Conservation (phyloP, 2,888 invertebrate species). For the Monopis laevigella region DNA sequence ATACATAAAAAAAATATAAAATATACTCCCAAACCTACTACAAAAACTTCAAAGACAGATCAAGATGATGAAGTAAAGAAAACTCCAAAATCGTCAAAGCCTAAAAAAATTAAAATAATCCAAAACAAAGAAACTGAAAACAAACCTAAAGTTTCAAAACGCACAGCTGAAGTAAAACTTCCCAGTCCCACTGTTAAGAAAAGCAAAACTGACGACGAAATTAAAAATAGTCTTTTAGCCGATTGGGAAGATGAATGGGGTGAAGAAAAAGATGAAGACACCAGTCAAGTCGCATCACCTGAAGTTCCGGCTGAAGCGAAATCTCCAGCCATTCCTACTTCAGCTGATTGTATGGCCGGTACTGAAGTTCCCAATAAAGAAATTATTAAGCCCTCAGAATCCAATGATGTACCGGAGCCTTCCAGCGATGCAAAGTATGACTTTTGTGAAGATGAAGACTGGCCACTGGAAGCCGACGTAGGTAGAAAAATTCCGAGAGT, state of each 20-base stretch:
- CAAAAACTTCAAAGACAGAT: constrained; percentile 26
- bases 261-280: constrained; percentile 46
- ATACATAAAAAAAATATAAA: constrained; percentile 36
- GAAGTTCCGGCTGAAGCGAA: constrained; percentile 21
- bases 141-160: constrained; percentile 43
- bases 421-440: constrained; percentile 77
- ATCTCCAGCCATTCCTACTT: constrained; percentile 43
- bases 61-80: background rate
- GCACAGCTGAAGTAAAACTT: constrained; percentile 37
- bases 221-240: constrained; percentile 75
- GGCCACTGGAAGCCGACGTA: constrained; percentile 60
- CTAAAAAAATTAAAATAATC: constrained; percentile 38
- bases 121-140: constrained; percentile 40
- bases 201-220: constrained; percentile 68
- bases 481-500: constrained; percentile 75
- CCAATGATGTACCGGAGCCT: constrained; percentile 49
- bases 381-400: constrained; percentile 16
- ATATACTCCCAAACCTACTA: constrained; percentile 27
- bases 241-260: constrained; percentile 77
- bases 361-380: background rate
- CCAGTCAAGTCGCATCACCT: constrained; percentile 23
- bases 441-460: constrained; percentile 78
- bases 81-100: constrained; percentile 34
- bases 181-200: constrained; percentile 43
- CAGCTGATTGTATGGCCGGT: constrained; percentile 37